These are phyloP conservation scores for Keiferia lycopersicella DNA, from an alignment of 2,888 invertebrate species.

Conservation along the genomic window DNA sequence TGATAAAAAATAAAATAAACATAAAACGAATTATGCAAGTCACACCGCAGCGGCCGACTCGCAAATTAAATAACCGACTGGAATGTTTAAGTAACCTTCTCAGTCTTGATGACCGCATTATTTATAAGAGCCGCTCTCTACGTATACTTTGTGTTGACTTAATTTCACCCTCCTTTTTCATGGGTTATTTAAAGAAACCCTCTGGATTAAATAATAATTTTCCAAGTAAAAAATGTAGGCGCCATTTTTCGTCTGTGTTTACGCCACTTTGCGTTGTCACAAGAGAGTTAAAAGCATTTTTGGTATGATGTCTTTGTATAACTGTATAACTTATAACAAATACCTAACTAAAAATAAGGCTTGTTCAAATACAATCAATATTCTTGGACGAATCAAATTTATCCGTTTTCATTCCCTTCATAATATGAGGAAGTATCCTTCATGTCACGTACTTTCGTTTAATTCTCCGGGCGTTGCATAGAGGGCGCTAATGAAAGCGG, in stretches of 20 bases:
- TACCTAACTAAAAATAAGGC: too few relatives aligned
- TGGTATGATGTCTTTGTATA: background rate
- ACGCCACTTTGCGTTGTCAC: background rate
- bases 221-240: background rate
- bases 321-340: too few relatives aligned
- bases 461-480: conserved; percentile 47
- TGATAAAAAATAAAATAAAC: too few relatives aligned
- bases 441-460: conserved; percentile 45
- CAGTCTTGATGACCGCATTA: conserved; percentile 52
- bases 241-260: background rate
- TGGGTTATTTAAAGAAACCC: conserved; percentile 34
- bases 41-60: background rate
- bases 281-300: background rate
- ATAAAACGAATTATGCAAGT: too few relatives aligned
- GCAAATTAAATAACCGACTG: conserved; percentile 36
- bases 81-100: conserved; percentile 48
- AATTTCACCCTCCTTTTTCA: conserved; percentile 45
- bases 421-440: background rate
- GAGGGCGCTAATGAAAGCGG: conserved; percentile 49
- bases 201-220: conserved; percentile 31
- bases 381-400: too few relatives aligned
- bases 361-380: too few relatives aligned
- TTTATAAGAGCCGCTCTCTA: conserved; percentile 49
- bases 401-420: too few relatives aligned
- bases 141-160: conserved; percentile 52